Conservation (phyloP, 2,113 vertebrate genomes). For the Tetrax tetrax region DNA sequence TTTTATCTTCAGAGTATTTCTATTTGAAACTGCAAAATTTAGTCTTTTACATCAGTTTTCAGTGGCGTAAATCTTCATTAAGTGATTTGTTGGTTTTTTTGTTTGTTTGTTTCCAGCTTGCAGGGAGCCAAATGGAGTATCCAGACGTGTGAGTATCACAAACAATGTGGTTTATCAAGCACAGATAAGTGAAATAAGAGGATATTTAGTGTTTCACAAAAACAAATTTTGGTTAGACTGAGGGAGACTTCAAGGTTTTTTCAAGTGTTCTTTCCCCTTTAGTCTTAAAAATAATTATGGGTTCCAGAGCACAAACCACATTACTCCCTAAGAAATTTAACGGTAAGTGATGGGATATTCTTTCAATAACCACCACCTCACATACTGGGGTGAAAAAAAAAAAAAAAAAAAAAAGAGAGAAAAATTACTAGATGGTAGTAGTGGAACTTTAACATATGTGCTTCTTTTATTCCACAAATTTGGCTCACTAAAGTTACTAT, state of each 20-base stretch:
- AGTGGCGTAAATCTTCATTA: neutral
- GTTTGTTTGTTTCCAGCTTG: constrained; percentile 49
- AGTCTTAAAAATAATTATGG: neutral
- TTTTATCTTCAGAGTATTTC: neutral
- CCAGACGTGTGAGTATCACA: constrained; percentile 47
- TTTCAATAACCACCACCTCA: neutral
- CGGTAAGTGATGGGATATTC: neutral
- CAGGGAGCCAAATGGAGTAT: constrained; percentile 57
- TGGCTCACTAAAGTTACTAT: neutral
- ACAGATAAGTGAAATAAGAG: neutral
- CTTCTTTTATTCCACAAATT: neutral
- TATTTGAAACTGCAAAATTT: neutral
- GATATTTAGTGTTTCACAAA: neutral
- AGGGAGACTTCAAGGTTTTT: neutral
- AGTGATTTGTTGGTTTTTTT: neutral
- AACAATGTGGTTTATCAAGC: neutral
- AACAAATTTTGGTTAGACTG: neutral
- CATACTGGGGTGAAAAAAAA: neutral
- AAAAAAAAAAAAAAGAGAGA: rapidly evolving
- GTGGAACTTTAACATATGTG: neutral
- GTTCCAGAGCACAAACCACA: neutral
- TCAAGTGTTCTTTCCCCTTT: neutral
- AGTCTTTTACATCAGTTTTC: neutral
- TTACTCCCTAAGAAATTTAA: neutral
- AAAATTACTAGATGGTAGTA: neutral